Evolutionary conservation across 2,888 invertebrate genomes (phyloP).

Genomic region (Ennomos fuscantarius): DNA sequence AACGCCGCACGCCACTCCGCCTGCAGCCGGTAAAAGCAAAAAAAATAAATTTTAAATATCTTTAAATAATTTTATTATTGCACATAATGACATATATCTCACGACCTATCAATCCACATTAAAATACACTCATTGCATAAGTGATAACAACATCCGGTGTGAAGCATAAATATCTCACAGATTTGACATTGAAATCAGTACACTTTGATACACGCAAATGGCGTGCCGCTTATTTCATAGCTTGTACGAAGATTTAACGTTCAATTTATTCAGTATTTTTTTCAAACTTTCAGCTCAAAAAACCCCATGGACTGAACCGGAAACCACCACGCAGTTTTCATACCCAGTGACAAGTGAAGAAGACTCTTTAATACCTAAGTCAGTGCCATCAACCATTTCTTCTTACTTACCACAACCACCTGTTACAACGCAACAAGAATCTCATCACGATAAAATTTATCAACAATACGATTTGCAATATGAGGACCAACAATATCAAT

Average conservation of each 20-base stretch:
- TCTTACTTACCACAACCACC: slow-evolving; percentile 68
- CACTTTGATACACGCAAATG: slow-evolving; percentile 52
- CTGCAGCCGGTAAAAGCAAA: slow-evolving; percentile 69
- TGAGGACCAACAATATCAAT: slow-evolving; percentile 46
- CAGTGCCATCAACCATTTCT: slow-evolving; percentile 63
- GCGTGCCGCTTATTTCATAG: slow-evolving; percentile 54
- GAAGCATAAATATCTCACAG: slow-evolving; percentile 31
- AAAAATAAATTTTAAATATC: slow-evolving; percentile 9
- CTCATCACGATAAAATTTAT: slow-evolving; percentile 59
- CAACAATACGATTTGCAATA: slow-evolving; percentile 59
- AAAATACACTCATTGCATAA: slow-evolving; percentile 40
- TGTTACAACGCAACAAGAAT: slow-evolving; percentile 63
- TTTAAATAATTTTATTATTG: not conserved
- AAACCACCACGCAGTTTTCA: slow-evolving; percentile 66
- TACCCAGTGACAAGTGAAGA: slow-evolving; percentile 69
- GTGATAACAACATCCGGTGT: slow-evolving; percentile 71
- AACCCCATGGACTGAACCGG: slow-evolving; percentile 73
- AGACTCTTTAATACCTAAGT: slow-evolving; percentile 64
- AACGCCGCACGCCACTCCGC: slow-evolving; percentile 80
- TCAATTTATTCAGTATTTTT: slow-evolving; percentile 58
- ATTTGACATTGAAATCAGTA: slow-evolving; percentile 51
- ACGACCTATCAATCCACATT: slow-evolving; percentile 29
- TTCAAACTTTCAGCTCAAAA: slow-evolving; percentile 79
- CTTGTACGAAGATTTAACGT: slow-evolving; percentile 57
- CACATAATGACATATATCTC: slow-evolving; percentile 4